Conservation (phyloP, 2,888 invertebrate species). For the Agrochola litura region DNA sequence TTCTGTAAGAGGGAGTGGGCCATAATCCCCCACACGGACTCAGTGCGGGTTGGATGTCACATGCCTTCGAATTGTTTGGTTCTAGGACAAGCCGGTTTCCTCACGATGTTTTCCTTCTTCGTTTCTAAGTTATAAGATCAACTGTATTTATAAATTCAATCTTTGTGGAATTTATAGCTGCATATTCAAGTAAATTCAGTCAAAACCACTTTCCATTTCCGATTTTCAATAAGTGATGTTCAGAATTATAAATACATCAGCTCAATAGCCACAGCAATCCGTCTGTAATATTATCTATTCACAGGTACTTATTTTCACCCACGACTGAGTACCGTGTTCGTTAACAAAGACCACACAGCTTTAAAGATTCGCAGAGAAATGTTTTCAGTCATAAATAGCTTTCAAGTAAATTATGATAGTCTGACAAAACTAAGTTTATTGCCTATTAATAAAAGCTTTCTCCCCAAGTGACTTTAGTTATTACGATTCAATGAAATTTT, state of each 20-base stretch:
- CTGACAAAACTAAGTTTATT: slow-evolving; percentile 28
- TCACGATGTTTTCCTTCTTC: too few species aligned
- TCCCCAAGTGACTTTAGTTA: neutral
- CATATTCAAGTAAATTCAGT: neutral
- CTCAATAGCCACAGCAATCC: too few species aligned
- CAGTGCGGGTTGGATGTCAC: too few species aligned
- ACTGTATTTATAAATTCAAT: neutral
- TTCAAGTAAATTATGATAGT: slow-evolving; percentile 18
- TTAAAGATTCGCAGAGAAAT: slow-evolving; percentile 20
- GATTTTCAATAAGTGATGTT: neutral
- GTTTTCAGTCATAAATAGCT: slow-evolving; percentile 12
- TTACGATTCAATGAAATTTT: slow-evolving; percentile 15
- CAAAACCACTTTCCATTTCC: neutral
- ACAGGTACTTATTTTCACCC: neutral
- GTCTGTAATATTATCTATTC: neutral
- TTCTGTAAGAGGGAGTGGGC: too few species aligned
- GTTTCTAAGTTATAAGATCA: too few species aligned
- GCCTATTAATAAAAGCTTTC: slow-evolving; percentile 32
- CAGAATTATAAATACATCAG: slow-evolving; percentile 4
- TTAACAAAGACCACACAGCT: slow-evolving; percentile 6
- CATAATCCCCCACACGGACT: too few species aligned
- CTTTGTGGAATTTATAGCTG: neutral
- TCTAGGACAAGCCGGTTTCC: too few species aligned
- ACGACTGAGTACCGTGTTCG: neutral
- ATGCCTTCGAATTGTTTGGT: too few species aligned